Percentiles rank a stretch among this genome's conserved stretches.
Conservation (phyloP, 2,113 vertebrate species). For the Notarius quadriscutis region DNA sequence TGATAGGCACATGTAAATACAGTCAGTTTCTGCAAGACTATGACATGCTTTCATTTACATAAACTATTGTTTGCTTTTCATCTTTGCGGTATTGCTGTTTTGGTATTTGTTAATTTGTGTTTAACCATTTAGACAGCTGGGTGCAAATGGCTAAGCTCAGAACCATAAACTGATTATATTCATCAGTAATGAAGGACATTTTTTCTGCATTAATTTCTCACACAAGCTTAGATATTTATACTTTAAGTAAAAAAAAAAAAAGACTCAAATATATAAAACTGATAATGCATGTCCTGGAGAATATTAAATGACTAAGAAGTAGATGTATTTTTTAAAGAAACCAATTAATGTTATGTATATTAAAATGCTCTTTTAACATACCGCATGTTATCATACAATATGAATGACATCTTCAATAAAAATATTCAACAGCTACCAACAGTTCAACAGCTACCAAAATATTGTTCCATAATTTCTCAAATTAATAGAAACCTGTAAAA, state of each 20-base stretch:
- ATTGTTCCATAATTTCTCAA: no score
- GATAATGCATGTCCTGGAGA: no score
- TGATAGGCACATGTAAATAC: constrained; percentile 18
- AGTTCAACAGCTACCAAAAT: neutral
- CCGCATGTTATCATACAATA: neutral
- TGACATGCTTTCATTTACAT: neutral
- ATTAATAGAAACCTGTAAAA: no score
- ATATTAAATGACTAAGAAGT: no score
- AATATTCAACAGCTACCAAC: neutral
- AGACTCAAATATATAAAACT: no score
- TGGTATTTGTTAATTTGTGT: constrained; percentile 27
- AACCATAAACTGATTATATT: neutral
- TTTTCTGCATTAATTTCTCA: neutral
- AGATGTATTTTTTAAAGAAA: no score
- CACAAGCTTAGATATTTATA: neutral
- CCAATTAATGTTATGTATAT: no score
- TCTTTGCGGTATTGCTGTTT: constrained; percentile 29
- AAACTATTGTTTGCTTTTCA: neutral
- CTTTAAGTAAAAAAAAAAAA: neutral
- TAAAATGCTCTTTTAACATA: no score
- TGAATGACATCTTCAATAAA: neutral
- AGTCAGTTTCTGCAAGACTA: neutral
- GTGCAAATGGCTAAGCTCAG: neutral
- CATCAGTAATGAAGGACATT: neutral
- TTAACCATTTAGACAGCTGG: neutral